Percentiles rank a stretch among this genome's conserved stretches.
Evolutionary conservation across 2,797 vertebrate genomes (phyloP).

Genomic region (Argentina silus): DNA sequence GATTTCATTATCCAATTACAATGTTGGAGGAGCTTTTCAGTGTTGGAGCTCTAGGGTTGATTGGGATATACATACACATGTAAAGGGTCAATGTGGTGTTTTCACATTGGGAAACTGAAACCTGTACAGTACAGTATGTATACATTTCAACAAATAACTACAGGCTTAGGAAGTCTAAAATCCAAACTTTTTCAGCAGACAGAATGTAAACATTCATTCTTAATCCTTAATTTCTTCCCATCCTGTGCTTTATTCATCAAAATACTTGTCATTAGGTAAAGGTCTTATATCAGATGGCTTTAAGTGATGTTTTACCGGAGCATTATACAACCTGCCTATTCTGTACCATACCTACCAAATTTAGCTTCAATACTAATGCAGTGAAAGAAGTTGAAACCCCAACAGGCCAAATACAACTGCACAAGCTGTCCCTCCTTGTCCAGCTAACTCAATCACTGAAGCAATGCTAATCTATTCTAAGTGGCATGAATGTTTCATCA

Average conservation of each 20-base stretch:
- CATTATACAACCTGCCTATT: not conserved
- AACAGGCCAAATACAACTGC: not conserved
- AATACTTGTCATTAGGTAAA: not conserved
- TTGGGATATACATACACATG: too few species aligned
- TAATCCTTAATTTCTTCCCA: not conserved
- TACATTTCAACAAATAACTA: not conserved
- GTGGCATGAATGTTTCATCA: conserved; percentile 15
- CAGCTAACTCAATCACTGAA: conserved; percentile 11
- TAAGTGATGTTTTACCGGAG: not conserved
- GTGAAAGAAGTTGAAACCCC: not conserved
- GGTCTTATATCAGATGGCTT: too few species aligned
- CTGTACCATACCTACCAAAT: too few species aligned
- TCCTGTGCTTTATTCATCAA: not conserved
- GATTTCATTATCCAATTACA: conserved; percentile 8
- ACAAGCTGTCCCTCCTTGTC: not conserved
- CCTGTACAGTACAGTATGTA: not conserved
- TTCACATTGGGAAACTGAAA: not conserved
- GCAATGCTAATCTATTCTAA: conserved; percentile 16
- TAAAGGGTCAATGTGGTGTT: not conserved
- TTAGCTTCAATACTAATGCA: not conserved
- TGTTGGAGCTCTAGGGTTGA: too few species aligned
- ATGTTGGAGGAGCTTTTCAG: not conserved
- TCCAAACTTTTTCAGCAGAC: not conserved
- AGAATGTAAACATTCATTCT: not conserved
- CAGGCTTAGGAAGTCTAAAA: too few species aligned